A percentile compares a stretch with the other conserved stretches of the same genome.
Evolutionary conservation across 1,140 invertebrate species (phyloP).

Genomic region (Zelostemma sp.): DNA sequence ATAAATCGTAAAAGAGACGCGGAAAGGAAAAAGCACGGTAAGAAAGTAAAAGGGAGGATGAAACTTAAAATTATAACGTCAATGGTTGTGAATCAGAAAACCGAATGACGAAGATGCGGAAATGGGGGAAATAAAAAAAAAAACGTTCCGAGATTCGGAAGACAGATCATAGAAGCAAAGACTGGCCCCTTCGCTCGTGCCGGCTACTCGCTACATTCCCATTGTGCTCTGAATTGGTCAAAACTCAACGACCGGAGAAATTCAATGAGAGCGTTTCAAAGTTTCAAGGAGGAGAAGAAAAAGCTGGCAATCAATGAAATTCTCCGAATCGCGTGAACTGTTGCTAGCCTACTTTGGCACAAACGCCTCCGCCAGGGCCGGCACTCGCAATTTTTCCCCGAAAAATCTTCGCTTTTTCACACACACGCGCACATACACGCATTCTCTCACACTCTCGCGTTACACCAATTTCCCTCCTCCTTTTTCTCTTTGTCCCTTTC

Average conservation of each 20-base stretch:
- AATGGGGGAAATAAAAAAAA: too few relatives aligned
- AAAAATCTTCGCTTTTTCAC: slow-evolving; percentile 33
- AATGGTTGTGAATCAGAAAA: too few relatives aligned
- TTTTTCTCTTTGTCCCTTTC: slow-evolving; percentile 29
- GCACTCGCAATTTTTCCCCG: slow-evolving; percentile 62
- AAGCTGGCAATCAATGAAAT: background rate
- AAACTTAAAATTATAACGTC: too few relatives aligned
- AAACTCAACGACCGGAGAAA: slow-evolving; percentile 8
- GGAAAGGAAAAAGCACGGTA: slow-evolving; percentile 1
- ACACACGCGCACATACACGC: slow-evolving; percentile 24
- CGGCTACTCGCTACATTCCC: slow-evolving; percentile 56
- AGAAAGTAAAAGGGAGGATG: too few relatives aligned
- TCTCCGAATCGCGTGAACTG: slow-evolving; percentile 8
- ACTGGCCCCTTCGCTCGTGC: slow-evolving; percentile 70
- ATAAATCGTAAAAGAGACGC: slow-evolving; percentile 2
- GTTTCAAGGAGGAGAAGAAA: background rate
- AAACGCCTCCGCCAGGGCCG: slow-evolving; percentile 60
- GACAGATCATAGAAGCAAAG: slow-evolving; percentile 67
- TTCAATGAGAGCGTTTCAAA: background rate
- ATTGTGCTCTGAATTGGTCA: slow-evolving; percentile 20
- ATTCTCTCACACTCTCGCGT: slow-evolving; percentile 7
- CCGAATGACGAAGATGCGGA: too few relatives aligned
- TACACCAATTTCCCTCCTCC: slow-evolving; percentile 14
- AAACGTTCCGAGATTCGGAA: too few relatives aligned
- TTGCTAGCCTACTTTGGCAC: slow-evolving; percentile 67